These are phyloP conservation scores for Brachyopa scutellaris DNA, from an alignment of 2,888 invertebrate genomes.

Conservation along the genomic window DNA sequence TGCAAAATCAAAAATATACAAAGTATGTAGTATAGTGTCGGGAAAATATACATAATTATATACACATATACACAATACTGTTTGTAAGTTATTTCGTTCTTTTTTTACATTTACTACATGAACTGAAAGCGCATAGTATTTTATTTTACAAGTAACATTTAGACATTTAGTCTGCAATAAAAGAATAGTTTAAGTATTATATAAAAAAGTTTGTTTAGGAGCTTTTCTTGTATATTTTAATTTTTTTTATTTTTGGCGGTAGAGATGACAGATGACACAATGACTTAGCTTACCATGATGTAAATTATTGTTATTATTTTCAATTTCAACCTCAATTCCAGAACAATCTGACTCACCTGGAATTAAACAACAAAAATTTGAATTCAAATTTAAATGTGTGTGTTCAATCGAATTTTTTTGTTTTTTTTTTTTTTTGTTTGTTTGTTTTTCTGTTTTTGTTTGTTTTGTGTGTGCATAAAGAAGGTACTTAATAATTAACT, in stretches of 20 bases:
- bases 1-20: constrained; percentile 45
- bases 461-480: constrained; percentile 50
- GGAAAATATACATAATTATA: constrained; percentile 28
- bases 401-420: constrained; percentile 30
- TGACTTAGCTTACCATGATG: constrained; percentile 82
- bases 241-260: constrained; percentile 56
- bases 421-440: background rate
- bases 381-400: constrained; percentile 60
- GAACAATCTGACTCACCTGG: constrained; percentile 82
- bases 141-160: constrained; percentile 52
- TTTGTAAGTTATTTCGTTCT: constrained; percentile 36
- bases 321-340: constrained; percentile 82
- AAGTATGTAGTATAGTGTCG: constrained; percentile 24
- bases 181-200: constrained; percentile 63
- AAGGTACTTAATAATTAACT: constrained; percentile 28
- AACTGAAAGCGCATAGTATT: constrained; percentile 61
- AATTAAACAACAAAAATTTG: constrained; percentile 73
- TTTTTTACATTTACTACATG: constrained; percentile 48
- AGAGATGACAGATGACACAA: constrained; percentile 81
- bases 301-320: constrained; percentile 82
- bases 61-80: constrained; percentile 54
- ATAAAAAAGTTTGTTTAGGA: constrained; percentile 41
- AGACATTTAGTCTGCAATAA: constrained; percentile 67
- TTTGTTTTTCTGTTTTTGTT: constrained; percentile 5
- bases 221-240: constrained; percentile 48